Evolutionary conservation across 2,113 vertebrate species (phyloP).

Genomic region (Neodontobutis hainanensis): DNA sequence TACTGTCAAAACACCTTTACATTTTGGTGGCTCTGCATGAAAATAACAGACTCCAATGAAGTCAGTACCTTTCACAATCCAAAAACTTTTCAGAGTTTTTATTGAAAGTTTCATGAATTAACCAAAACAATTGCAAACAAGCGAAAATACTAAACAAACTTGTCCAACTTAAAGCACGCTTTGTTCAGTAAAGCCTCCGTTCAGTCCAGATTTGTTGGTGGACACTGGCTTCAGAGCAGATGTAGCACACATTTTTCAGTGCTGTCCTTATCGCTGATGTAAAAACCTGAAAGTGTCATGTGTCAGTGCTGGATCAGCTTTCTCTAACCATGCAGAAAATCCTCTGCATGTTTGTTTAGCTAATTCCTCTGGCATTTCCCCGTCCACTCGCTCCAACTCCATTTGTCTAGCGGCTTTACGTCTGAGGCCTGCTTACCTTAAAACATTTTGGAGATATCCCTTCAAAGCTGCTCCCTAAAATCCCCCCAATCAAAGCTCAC

Average conservation of each 20-base stretch:
- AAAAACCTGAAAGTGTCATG: neutral
- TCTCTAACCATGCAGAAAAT: slow-evolving; percentile 28
- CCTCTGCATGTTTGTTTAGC: slow-evolving; percentile 29
- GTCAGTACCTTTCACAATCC: too few species aligned
- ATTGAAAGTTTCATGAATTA: too few species aligned
- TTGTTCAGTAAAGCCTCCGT: too few species aligned
- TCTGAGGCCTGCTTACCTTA: slow-evolving; percentile 7
- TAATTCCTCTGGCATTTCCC: slow-evolving; percentile 8
- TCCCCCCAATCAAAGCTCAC: neutral
- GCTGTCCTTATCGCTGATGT: neutral
- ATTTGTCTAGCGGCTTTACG: slow-evolving; percentile 37
- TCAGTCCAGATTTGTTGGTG: neutral
- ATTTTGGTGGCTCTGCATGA: too few species aligned
- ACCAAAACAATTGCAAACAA: too few species aligned
- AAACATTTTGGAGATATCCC: slow-evolving; percentile 1
- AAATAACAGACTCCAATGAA: too few species aligned
- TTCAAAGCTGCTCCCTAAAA: neutral
- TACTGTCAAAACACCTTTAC: too few species aligned
- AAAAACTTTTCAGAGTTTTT: too few species aligned
- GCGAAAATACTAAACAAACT: too few species aligned
- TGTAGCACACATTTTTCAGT: neutral
- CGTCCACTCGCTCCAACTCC: slow-evolving; percentile 8
- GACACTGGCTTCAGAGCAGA: neutral
- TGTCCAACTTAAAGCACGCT: too few species aligned
- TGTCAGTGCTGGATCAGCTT: slow-evolving; percentile 7